Evolutionary conservation across 1,140 invertebrate species (phyloP).

Genomic region (Bemisia tabaci): DNA sequence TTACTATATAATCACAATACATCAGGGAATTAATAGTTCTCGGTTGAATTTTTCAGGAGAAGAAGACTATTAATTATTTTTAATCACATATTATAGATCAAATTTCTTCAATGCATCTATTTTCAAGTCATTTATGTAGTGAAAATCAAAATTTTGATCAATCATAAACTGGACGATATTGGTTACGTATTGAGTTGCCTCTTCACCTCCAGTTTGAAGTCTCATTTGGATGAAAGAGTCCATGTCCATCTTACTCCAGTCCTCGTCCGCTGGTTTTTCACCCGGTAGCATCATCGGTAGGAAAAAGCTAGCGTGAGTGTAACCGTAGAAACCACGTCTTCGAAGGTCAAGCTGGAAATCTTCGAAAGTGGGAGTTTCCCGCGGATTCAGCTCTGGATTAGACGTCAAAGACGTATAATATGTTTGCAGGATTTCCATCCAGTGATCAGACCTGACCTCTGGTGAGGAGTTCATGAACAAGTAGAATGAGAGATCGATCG

Average conservation of each 20-base stretch:
- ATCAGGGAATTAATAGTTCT: too few relatives aligned
- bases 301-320: slow-evolving; percentile 23
- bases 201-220: neutral
- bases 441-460: slow-evolving; percentile 17
- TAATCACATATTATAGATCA: too few relatives aligned
- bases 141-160: neutral
- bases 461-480: slow-evolving; percentile 27
- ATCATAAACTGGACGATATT: neutral
- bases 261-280: neutral
- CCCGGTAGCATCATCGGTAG: slow-evolving; percentile 16
- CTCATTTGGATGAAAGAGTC: neutral
- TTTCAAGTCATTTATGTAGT: too few relatives aligned
- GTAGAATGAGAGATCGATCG: slow-evolving; percentile 31
- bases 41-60: too few relatives aligned
- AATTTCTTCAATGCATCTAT: too few relatives aligned
- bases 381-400: neutral
- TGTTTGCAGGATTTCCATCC: slow-evolving; percentile 22
- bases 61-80: too few relatives aligned
- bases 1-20: too few relatives aligned
- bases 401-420: slow-evolving; percentile 23
- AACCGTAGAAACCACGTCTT: slow-evolving; percentile 27
- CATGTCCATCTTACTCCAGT: neutral
- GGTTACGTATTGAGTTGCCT: neutral
- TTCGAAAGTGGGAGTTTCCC: slow-evolving; percentile 19
- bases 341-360: slow-evolving; percentile 26